A percentile compares a stretch with the other conserved stretches of the same genome.
Evolutionary conservation across 2,113 vertebrate species (phyloP).

Genomic region (Leucosticte australis): DNA sequence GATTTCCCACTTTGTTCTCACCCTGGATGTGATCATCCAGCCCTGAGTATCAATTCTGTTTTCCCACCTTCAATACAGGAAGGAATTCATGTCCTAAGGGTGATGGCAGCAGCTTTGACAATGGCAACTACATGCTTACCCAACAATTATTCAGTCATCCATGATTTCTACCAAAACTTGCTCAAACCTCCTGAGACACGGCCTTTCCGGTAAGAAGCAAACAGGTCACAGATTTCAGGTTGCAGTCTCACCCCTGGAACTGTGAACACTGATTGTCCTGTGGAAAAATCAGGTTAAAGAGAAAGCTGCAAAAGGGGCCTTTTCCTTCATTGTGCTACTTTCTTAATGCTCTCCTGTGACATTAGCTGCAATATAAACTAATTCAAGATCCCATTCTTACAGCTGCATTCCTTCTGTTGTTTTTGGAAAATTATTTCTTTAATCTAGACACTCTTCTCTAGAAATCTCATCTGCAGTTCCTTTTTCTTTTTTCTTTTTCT

Average conservation of each 20-base stretch:
- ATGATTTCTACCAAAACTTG: slow-evolving; percentile 78
- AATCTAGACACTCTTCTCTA: slow-evolving; percentile 16
- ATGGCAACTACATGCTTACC: neutral
- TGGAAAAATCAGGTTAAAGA: slow-evolving; percentile 21
- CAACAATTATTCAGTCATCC: neutral
- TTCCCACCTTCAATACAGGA: neutral
- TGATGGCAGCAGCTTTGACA: neutral
- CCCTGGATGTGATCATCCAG: neutral
- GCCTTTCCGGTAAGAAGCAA: slow-evolving; percentile 69
- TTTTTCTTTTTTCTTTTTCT: neutral
- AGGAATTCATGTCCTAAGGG: neutral
- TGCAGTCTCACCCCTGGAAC: slow-evolving; percentile 84
- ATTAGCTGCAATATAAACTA: neutral
- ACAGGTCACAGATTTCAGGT: slow-evolving; percentile 82
- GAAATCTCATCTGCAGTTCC: slow-evolving; percentile 20
- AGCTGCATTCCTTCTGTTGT: neutral
- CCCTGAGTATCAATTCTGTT: neutral
- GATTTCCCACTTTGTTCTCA: neutral
- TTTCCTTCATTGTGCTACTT: neutral
- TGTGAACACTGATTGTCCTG: slow-evolving; percentile 85
- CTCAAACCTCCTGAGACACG: slow-evolving; percentile 54
- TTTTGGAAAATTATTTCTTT: slow-evolving; percentile 11
- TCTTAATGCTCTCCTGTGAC: neutral
- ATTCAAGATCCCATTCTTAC: slow-evolving; percentile 3
- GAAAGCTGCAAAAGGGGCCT: neutral